Evolutionary conservation across 2,113 vertebrate genomes (phyloP).

Genomic region (Platysteira castanea): DNA sequence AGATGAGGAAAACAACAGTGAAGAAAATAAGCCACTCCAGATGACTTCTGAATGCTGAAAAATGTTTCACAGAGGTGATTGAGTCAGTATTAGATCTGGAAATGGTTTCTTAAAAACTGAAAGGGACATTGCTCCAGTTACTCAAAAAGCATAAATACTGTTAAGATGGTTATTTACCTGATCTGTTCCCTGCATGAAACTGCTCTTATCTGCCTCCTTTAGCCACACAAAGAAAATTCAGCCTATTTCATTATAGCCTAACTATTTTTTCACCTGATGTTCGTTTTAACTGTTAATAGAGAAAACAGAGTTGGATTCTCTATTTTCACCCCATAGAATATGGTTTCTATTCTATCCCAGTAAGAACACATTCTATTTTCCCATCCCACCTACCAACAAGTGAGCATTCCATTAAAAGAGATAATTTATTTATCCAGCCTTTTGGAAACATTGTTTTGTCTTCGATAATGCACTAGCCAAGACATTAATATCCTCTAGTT

Average conservation of each 20-base stretch:
- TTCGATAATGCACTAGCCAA: neutral
- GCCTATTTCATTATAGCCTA: neutral
- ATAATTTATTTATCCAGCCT: neutral
- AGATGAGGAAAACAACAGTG: conserved; percentile 1
- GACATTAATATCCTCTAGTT: neutral
- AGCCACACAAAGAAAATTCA: neutral
- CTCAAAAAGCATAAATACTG: neutral
- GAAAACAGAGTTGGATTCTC: neutral
- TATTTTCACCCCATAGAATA: too few species aligned
- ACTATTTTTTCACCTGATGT: neutral
- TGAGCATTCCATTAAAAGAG: neutral
- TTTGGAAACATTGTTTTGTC: neutral
- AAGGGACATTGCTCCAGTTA: conserved; percentile 14
- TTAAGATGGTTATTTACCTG: neutral
- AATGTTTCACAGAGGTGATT: neutral
- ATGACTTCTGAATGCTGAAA: neutral
- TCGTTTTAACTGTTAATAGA: neutral
- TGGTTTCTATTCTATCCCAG: neutral
- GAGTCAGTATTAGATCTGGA: neutral
- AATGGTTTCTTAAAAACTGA: conserved; percentile 3
- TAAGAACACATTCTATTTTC: neutral
- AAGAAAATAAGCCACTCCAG: conserved; percentile 13
- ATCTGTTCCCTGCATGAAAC: neutral
- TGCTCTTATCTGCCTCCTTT: neutral
- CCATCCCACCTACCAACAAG: neutral